Conservation (phyloP, 2,113 vertebrate species). For the Callaeas wilsoni region DNA sequence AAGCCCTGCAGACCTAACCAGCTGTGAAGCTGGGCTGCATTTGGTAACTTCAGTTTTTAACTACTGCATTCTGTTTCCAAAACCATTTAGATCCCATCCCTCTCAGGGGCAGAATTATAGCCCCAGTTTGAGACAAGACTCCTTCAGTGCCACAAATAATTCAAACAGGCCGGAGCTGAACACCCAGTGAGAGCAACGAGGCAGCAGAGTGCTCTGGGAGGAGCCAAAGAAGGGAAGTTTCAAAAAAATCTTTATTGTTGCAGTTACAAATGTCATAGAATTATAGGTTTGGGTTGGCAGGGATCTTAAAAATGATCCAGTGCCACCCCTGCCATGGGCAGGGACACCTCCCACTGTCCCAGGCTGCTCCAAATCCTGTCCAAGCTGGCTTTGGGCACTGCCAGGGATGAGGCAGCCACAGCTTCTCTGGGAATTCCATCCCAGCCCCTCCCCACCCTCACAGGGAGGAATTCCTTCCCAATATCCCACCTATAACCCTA, state of each 20-base stretch:
- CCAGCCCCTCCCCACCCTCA: accelerated
- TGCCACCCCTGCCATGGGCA: background rate
- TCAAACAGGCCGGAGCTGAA: background rate
- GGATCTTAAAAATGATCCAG: background rate
- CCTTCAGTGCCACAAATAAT: background rate
- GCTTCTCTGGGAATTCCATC: background rate
- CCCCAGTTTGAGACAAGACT: background rate
- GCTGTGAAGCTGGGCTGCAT: background rate
- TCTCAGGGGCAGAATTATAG: background rate
- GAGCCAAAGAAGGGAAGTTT: background rate
- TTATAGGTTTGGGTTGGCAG: background rate
- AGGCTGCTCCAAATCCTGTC: background rate
- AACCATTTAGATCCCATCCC: background rate
- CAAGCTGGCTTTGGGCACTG: background rate
- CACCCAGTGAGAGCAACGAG: background rate
- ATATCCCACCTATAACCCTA: accelerated
- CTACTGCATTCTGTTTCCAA: background rate
- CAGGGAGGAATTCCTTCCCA: background rate
- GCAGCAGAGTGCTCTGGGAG: background rate
- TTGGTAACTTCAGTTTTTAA: background rate
- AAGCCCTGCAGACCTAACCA: background rate
- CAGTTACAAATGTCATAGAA: background rate
- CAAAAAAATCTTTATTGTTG: background rate
- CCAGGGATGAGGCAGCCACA: background rate
- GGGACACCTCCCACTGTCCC: background rate